phyloP scores from a whole-genome alignment of 2,888 invertebrate species.

The Crocallis elinguaria region DNA sequence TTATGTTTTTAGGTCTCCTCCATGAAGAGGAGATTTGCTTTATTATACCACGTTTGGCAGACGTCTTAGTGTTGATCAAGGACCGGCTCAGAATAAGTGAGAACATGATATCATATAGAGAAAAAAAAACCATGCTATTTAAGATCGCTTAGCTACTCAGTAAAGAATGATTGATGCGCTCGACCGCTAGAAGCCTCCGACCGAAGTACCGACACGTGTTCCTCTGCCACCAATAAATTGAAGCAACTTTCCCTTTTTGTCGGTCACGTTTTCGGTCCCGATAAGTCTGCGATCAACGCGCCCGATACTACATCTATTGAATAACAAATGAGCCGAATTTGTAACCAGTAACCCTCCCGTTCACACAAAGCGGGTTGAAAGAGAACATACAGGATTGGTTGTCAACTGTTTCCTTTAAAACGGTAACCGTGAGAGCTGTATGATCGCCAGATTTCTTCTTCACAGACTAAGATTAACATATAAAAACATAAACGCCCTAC shows the following conservation, averaged over 20 bases:
- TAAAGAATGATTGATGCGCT: constrained; percentile 20
- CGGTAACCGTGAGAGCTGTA: too few relatives aligned
- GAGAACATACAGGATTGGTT: constrained; percentile 2
- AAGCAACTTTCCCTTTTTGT: constrained; percentile 32
- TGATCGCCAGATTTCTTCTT: too few relatives aligned
- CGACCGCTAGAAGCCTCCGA: neutral
- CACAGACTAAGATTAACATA: neutral
- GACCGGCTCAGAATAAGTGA: too few relatives aligned
- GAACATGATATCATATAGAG: too few relatives aligned
- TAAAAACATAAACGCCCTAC: neutral
- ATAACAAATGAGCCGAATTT: constrained; percentile 32
- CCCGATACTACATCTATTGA: constrained; percentile 33
- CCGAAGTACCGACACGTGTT: constrained; percentile 6
- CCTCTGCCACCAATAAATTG: constrained; percentile 30
- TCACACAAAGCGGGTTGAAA: neutral
- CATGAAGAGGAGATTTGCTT: too few relatives aligned
- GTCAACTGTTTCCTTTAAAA: neutral
- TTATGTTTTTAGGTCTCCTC: too few relatives aligned
- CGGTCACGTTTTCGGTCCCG: constrained; percentile 35
- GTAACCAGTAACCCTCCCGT: constrained; percentile 9
- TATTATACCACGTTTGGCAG: too few relatives aligned
- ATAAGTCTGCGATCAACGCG: constrained; percentile 32
- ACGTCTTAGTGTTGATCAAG: too few relatives aligned
- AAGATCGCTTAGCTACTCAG: constrained; percentile 5
- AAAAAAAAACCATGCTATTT: too few relatives aligned